These are phyloP conservation scores for Parthenolecanium corni DNA, from an alignment of 2,888 invertebrate species.

Conservation along the genomic window DNA sequence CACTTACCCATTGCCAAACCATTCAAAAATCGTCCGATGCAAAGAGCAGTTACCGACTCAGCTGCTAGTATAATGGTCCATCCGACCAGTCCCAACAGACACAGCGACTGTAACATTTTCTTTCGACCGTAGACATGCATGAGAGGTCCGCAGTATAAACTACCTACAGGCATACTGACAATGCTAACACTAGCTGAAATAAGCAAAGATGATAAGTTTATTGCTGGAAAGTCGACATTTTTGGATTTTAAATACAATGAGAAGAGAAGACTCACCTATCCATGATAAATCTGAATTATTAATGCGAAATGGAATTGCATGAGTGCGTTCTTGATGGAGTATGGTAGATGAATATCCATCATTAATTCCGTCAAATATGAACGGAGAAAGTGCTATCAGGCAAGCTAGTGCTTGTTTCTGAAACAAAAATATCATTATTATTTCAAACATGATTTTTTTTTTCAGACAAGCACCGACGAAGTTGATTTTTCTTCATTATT, in stretches of 20 bases:
- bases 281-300: conserved; percentile 55
- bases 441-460: too few relatives aligned
- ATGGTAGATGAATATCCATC: conserved; percentile 64
- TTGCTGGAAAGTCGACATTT: too few relatives aligned
- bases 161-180: conserved; percentile 58
- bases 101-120: conserved; percentile 52
- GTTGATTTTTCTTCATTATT: too few relatives aligned
- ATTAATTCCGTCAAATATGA: conserved; percentile 45
- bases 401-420: too few relatives aligned
- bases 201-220: too few relatives aligned
- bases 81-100: conserved; percentile 53
- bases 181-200: too few relatives aligned
- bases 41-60: conserved; percentile 49
- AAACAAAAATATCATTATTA: too few relatives aligned
- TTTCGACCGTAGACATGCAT: conserved; percentile 54
- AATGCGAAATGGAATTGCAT: conserved; percentile 38
- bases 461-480: too few relatives aligned
- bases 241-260: too few relatives aligned
- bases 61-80: conserved; percentile 58
- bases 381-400: too few relatives aligned
- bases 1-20: conserved; percentile 33
- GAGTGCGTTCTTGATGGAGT: conserved; percentile 50
- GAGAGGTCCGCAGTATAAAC: conserved; percentile 53
- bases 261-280: conserved; percentile 46
- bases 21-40: conserved; percentile 54